Base-by-base conservation (phyloP, 2,797 vertebrate species). In the Sarcophilus harrisii region DNA sequence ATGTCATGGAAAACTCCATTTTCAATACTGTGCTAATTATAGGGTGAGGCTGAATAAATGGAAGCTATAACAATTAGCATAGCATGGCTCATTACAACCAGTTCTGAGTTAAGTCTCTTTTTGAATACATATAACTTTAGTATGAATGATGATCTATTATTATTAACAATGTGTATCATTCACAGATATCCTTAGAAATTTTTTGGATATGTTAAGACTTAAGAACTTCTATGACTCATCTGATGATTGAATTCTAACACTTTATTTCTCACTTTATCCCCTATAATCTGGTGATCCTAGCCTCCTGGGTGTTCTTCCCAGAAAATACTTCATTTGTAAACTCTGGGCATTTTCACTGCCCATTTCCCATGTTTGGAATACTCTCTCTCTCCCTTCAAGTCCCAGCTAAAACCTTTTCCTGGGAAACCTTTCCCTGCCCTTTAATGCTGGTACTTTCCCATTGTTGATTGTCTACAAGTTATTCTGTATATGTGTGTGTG, bases 21-120 rank as follows among this genome's bases (percentile, higher is more conserved):
- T 97, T 96, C 91, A 97, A 97, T 81, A 95, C 28, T 49, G 93
- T 73, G 93, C 91, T 97, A 97, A 97, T 98, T 97, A 96, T 66
- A 93, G 96, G 94, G 95, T 93, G 66, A 94, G 90, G 66, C 14
- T 3, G 54, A 97, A 97, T 91, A 97, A 97, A 97, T 81, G 92
- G 59, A 95, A 93, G 90, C 94, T 55, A 28, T 55, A 52, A 94
- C 94, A 95, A 92, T 97, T 94, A 98, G 90, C 93, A 52, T 54
- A 95, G 73, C 58, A 91, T 38, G 94, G 90, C 87, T 92, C 94
- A 93, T 96, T 97, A 94, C 16, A 96, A 94, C 81, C 92, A 91
- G 45, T 58, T 92, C 89, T 81, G 60, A 59, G 94, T 93, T 91
- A 90, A 96, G 13, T 89, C 54, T 92, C 89, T 92, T 95, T 90